Percentiles rank a stretch among this genome's conserved stretches.
Conservation (phyloP, 2,113 vertebrate species). For the Odocoileus virginianus region DNA sequence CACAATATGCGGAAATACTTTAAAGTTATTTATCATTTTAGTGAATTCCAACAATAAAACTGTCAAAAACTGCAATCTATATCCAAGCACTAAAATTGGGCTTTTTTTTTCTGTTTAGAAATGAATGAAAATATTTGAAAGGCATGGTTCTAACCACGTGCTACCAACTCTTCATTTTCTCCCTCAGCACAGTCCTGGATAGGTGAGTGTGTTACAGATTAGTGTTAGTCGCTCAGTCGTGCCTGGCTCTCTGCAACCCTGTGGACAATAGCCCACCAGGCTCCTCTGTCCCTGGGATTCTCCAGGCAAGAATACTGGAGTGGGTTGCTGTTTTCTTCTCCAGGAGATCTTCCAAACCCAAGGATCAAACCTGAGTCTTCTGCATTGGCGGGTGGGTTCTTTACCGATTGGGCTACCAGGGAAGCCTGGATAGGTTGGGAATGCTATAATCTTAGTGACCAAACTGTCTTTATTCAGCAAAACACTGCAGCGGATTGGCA, state of each 20-base stretch:
- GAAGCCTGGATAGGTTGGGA: background rate
- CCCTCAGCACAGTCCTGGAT: background rate
- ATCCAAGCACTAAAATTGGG: background rate
- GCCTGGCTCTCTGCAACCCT: background rate
- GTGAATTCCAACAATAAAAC: background rate
- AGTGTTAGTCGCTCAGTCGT: fast-evolving
- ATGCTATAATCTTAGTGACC: background rate
- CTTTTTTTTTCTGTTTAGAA: background rate
- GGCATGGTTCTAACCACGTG: background rate
- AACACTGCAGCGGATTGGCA: background rate
- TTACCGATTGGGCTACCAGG: background rate
- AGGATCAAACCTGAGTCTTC: background rate
- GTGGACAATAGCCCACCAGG: background rate
- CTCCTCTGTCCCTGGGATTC: background rate
- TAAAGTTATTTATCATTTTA: background rate
- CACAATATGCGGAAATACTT: background rate
- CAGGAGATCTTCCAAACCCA: background rate
- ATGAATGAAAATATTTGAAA: slow-evolving; percentile 9
- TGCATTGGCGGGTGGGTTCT: background rate
- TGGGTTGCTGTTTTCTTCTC: background rate
- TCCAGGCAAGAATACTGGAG: background rate
- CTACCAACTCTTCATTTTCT: background rate
- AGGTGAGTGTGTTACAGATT: background rate
- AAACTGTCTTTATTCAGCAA: background rate
- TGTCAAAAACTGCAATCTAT: background rate